Evolutionary conservation across 2,113 vertebrate genomes (phyloP).

Genomic region (Haliaeetus leucogaster): DNA sequence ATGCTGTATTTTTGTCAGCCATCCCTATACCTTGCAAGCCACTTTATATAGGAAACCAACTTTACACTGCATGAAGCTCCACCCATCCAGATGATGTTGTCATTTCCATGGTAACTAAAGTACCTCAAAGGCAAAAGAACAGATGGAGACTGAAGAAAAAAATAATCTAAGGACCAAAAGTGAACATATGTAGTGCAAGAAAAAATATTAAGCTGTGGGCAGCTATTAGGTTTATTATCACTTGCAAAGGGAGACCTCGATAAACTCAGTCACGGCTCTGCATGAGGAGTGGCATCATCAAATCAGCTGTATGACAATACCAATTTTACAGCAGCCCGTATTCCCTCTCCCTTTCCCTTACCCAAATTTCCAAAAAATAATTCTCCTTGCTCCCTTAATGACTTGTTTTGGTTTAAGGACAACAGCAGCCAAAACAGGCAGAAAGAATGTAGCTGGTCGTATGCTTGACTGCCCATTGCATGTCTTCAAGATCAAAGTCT

Average conservation of each 20-base stretch:
- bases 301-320: not conserved
- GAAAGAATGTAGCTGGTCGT: not conserved
- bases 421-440: not conserved
- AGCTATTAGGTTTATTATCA: conserved; percentile 59
- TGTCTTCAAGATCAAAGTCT: not conserved
- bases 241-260: conserved; percentile 35
- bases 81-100: conserved; percentile 55
- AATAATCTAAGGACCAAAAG: conserved; percentile 38
- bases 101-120: conserved; percentile 65
- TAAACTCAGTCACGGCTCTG: conserved; percentile 13
- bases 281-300: not conserved
- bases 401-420: not conserved
- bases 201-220: conserved; percentile 62
- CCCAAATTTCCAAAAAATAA: not conserved
- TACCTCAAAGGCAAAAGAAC: conserved; percentile 64
- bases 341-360: not conserved
- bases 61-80: not conserved
- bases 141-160: conserved; percentile 55
- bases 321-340: not conserved
- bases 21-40: not conserved
- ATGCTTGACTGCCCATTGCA: not conserved
- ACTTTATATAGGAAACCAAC: conserved; percentile 27
- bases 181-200: conserved; percentile 59
- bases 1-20: not conserved
- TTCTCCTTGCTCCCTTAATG: not conserved